Base-by-base conservation (phyloP, 2,797 vertebrate species). In the Chaenodraco wilsoni region DNA sequence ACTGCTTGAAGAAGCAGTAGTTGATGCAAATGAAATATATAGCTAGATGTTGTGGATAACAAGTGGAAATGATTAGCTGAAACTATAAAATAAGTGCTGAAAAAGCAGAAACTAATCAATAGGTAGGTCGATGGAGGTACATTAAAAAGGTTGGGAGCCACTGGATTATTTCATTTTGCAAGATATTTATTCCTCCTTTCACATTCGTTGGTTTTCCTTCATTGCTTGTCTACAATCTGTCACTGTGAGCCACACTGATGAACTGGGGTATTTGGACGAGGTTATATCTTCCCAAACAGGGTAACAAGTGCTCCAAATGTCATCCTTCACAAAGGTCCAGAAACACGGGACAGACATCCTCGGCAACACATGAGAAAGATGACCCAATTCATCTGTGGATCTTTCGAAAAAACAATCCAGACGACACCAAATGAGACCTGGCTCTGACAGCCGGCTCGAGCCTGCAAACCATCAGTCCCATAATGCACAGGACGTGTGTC, bases 401-500 rank as follows among this genome's bases (percentile, higher is more conserved):
- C 69, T 81, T 50, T 63, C 81, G 81, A 54, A 57, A 44, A 81
- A 87, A 78, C 78, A 71, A 86, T 78, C 84, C 83, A 88, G 87
- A 79, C 66, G 69, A 79, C 70, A 78, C 78, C 87, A 93, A 94
- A 93, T 91, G 92, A 92, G 92, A 76, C 74, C 70, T 65, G 84
- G 85, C 87, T 82, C 81, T 85, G 92, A 93, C 94, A 93, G 90
- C 79, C 76, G 79, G 74, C 84, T 89, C 74, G 57, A 78, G 84
- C 75, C 88, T 79, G 84, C 84, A 89, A 86, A 84, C 84, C 89
- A 88, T 88, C 89, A 89, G 82, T 91, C 91, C 88, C 79, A 82
- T 90, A 85, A 90, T 88, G 87, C 87, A 77, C 90, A 79, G 79
- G 90, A 92, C 88, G 84, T 61, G 87, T 91, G 89, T 94, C 93